Evolutionary conservation across 2,888 invertebrate species (phyloP), one percentile per base, ranked within the genome.

Genomic region (Leptarthrus brevirostris): DNA sequence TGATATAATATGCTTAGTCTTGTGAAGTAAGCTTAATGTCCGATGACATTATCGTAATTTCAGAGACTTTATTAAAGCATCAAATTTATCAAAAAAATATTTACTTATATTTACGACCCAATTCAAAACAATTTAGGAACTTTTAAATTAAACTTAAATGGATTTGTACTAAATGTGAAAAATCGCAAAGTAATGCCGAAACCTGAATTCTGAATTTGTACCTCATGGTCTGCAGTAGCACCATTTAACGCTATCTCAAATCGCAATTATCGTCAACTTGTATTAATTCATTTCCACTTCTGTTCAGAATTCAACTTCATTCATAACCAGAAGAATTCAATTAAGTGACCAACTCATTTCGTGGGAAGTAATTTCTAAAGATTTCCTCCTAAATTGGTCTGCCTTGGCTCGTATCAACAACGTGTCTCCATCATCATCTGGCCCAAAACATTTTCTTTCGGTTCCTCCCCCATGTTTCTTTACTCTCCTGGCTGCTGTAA

Each of bases 341-440:
- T 74, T 74, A 74, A 74, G 74, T 74, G 69, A 74, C 74, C 69
- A 66, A 36, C 66, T 64, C 30, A 44, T 56, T 44, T 56, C 26
- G 47, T 74, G 66, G 69, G 56, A 64, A 64, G 52, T 73, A 66
- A 47, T 56, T 44, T 52, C 34, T 44, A 36, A 40, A 36, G 56
- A 74, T 66, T 69, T 30, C 14, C 30, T 44, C 12, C 74, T 14
- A 44, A 69, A 69, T 74, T 74, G 74, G 54, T 40, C 69, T 30
- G 69, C 74, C n/a, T 54, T 26, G 47, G n/a, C 56, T 74, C 54
- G 52, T 69, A 74, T 56, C 53, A 53, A 40, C 74, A 69, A 56
- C 74, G 69, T 69, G 69, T 74, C 74, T 61, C 16, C 56, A 56
- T 69, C 56, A 30, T 69, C 69, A 74, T 69, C 54, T 74, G 74